Evolutionary conservation across 2,888 invertebrate species (phyloP).

Genomic region (Zootermopsis nevadensis): DNA sequence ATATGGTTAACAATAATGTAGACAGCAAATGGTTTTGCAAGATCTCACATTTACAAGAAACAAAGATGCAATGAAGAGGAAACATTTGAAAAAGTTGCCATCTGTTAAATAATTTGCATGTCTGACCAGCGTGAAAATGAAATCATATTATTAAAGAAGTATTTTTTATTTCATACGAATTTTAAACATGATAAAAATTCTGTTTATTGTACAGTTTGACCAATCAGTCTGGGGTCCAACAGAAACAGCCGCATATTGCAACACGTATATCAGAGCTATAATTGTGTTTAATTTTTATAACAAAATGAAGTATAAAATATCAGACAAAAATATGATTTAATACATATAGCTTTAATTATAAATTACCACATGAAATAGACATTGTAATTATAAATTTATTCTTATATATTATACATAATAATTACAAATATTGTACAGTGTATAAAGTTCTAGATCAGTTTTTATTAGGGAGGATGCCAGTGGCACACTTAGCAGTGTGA

Average conservation of each 20-base stretch:
- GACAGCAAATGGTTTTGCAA: constrained; percentile 32
- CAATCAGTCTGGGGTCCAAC: constrained; percentile 27
- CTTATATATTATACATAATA: constrained; percentile 35
- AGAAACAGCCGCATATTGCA: not conserved
- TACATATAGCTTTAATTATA: constrained; percentile 41
- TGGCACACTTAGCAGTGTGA: constrained; percentile 25
- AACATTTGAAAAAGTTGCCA: not conserved
- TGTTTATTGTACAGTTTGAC: constrained; percentile 21
- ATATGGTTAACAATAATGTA: not conserved
- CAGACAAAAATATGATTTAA: constrained; percentile 36
- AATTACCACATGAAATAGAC: constrained; percentile 39
- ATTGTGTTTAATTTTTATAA: constrained; percentile 39
- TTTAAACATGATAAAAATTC: not conserved
- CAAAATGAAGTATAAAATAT: constrained; percentile 35
- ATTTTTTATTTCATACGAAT: constrained; percentile 11
- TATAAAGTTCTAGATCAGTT: constrained; percentile 6
- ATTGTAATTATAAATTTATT: constrained; percentile 37
- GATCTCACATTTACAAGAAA: constrained; percentile 18
- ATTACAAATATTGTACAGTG: constrained; percentile 39
- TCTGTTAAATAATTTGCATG: not conserved
- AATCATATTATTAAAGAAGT: constrained; percentile 7
- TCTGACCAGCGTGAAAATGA: not conserved
- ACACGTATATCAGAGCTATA: constrained; percentile 17
- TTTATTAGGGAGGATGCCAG: constrained; percentile 5
- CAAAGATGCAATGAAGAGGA: constrained; percentile 4